Percentiles rank a stretch among this genome's conserved stretches.
Evolutionary conservation across 2,888 invertebrate genomes (phyloP).

Genomic region (Teleiodes luculella): DNA sequence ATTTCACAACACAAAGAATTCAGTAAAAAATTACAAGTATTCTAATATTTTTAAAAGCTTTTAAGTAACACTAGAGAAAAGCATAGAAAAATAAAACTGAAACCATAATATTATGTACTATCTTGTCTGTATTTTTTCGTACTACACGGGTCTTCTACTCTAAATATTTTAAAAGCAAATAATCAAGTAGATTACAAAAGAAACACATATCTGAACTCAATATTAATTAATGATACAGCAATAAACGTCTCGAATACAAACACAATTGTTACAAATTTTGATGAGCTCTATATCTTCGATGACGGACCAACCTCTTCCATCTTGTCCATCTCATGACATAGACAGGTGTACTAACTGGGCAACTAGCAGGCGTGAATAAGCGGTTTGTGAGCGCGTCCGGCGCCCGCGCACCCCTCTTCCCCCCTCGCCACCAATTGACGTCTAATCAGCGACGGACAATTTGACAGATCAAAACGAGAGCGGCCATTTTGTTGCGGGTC

Average conservation of each 20-base stretch:
- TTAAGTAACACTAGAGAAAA: too few relatives aligned
- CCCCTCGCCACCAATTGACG: neutral
- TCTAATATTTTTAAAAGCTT: too few relatives aligned
- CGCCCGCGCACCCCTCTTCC: neutral
- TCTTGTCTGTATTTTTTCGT: too few relatives aligned
- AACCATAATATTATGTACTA: too few relatives aligned
- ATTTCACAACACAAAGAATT: too few relatives aligned
- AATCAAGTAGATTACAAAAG: too few relatives aligned
- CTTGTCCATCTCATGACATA: neutral
- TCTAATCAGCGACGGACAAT: neutral
- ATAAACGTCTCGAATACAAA: neutral
- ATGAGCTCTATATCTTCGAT: neutral
- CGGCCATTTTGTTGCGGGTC: neutral
- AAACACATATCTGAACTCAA: too few relatives aligned
- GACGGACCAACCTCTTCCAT: neutral
- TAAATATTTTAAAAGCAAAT: too few relatives aligned
- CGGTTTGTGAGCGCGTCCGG: constrained; percentile 40
- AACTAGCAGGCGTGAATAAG: constrained; percentile 73
- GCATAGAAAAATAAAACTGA: too few relatives aligned
- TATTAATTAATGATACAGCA: neutral
- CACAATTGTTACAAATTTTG: neutral
- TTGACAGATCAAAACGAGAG: neutral
- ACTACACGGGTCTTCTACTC: too few relatives aligned
- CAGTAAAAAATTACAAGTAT: too few relatives aligned
- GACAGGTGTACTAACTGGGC: constrained; percentile 57